Evolutionary conservation across 2,888 invertebrate species (phyloP).

Genomic region (Tenthredo amoena): DNA sequence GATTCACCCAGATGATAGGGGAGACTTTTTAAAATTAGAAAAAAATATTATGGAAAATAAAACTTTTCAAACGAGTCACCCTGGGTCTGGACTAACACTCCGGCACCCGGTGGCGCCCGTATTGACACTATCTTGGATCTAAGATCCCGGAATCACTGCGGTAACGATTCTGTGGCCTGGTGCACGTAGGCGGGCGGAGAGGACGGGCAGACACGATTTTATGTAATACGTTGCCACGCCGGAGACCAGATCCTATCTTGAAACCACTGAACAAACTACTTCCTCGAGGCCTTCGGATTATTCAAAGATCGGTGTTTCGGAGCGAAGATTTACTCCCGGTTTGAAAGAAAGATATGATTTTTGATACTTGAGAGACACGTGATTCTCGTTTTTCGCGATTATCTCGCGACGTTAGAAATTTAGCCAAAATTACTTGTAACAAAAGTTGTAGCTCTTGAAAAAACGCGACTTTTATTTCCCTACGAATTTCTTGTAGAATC

Average conservation of each 20-base stretch:
- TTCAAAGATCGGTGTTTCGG: not conserved
- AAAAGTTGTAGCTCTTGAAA: not conserved
- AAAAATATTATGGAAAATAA: too few species aligned
- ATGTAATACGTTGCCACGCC: slow-evolving; percentile 26
- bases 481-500: not conserved
- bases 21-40: too few species aligned
- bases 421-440: not conserved
- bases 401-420: not conserved
- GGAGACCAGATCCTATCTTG: slow-evolving; percentile 41
- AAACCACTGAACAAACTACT: slow-evolving; percentile 50
- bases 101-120: slow-evolving; percentile 64
- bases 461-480: not conserved
- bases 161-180: slow-evolving; percentile 6
- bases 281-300: not conserved
- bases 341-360: not conserved
- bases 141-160: slow-evolving; percentile 44
- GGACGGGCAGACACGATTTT: slow-evolving; percentile 31
- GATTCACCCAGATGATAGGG: too few species aligned
- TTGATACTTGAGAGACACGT: not conserved
- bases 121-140: slow-evolving; percentile 65
- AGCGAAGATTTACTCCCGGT: not conserved
- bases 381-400: not conserved
- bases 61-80: slow-evolving; percentile 58
- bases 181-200: not conserved
- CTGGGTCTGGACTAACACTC: not conserved